Evolutionary conservation across 2,888 invertebrate species (phyloP).

Genomic region (Ochlodes sylvanus): DNA sequence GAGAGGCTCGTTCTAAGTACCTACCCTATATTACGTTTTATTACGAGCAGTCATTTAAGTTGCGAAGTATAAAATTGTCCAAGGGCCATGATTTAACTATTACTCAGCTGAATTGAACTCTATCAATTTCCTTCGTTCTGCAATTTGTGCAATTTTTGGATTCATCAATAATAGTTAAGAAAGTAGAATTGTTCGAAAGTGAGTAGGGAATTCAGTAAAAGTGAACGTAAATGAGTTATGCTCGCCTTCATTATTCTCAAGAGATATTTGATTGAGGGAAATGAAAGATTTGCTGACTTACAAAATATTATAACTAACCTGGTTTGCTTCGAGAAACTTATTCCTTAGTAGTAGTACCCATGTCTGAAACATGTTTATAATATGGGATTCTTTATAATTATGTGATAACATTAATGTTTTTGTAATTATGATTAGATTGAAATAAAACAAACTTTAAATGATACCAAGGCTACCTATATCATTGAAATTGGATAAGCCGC

Average conservation of each 20-base stretch:
- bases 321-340: neutral
- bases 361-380: too few species aligned
- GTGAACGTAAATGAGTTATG: conserved; percentile 17
- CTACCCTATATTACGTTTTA: neutral
- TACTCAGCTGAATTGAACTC: conserved; percentile 18
- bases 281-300: conserved; percentile 16
- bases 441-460: too few species aligned
- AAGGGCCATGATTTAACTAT: conserved; percentile 14
- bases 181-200: conserved; percentile 22
- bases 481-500: too few species aligned
- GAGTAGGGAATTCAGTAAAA: conserved; percentile 24
- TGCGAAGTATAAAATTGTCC: neutral
- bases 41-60: neutral
- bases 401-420: too few species aligned
- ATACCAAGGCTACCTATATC: too few species aligned
- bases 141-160: conserved; percentile 34
- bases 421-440: too few species aligned
- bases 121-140: conserved; percentile 31
- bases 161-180: conserved; percentile 19
- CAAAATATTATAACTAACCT: neutral
- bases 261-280: conserved; percentile 24
- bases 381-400: too few species aligned
- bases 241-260: conserved; percentile 21
- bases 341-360: too few species aligned
- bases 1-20: too few species aligned